phyloP scores from a whole-genome alignment of 2,888 invertebrate species.

The Embidobia sp. region DNA sequence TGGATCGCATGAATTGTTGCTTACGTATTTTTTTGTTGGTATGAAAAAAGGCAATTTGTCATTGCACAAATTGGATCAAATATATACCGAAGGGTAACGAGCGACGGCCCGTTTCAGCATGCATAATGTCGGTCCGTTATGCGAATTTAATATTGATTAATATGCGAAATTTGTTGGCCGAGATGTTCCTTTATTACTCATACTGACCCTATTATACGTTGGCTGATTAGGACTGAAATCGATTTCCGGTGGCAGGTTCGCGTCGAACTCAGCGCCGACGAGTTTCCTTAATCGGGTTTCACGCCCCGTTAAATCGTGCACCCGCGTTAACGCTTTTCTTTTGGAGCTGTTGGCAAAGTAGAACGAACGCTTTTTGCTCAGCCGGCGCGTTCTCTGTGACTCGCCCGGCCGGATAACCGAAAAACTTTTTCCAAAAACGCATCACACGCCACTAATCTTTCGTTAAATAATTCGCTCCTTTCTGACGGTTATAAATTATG shows the following conservation, averaged over 20 bases:
- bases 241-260: conserved; percentile 59
- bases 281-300: conserved; percentile 76
- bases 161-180: conserved; percentile 42
- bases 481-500: no score
- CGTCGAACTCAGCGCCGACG: conserved; percentile 24
- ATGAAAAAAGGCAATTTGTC: no score
- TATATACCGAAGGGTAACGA: no score
- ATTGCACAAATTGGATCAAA: neutral
- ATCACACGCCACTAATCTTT: conserved; percentile 50
- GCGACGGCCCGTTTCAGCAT: conserved; percentile 1
- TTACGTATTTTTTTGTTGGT: no score
- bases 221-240: conserved; percentile 65
- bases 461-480: conserved; percentile 44
- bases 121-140: conserved; percentile 27
- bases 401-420: conserved; percentile 41
- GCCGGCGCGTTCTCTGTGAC: conserved; percentile 26
- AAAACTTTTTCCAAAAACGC: conserved; percentile 62
- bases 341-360: conserved; percentile 58
- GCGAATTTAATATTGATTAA: conserved; percentile 54
- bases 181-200: conserved; percentile 50
- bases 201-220: conserved; percentile 48
- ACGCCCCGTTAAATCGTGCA: conserved; percentile 74
- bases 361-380: conserved; percentile 62
- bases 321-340: conserved; percentile 70
- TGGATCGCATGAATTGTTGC: no score